phyloP scores from a whole-genome alignment of 2,113 vertebrate species.

The Pogonocichla stellata region DNA sequence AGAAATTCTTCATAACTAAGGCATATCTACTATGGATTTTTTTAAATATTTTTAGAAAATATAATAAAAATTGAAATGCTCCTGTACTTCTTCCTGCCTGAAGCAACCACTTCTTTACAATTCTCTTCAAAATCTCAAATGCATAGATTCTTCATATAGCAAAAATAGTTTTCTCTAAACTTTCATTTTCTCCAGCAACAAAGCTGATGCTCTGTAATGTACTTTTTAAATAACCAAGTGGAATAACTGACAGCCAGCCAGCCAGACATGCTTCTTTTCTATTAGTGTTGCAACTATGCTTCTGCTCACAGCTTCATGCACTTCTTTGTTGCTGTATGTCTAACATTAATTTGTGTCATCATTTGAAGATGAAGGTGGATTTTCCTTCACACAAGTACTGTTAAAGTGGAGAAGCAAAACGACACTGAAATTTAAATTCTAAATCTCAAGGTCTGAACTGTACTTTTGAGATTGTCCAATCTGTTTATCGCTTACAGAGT shows the following conservation, averaged over 20 bases:
- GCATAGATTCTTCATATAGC: not conserved
- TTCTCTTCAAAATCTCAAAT: not conserved
- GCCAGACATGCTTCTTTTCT: not conserved
- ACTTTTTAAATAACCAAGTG: not conserved
- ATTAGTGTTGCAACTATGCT: not conserved
- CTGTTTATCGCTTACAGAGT: not conserved
- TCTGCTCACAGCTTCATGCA: not conserved
- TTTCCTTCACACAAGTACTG: constrained; percentile 5
- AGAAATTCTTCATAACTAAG: not conserved
- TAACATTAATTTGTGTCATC: not conserved
- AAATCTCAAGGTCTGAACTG: not conserved
- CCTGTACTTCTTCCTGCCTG: not conserved
- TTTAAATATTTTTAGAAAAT: not conserved
- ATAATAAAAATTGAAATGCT: not conserved
- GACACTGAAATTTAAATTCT: not conserved
- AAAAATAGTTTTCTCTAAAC: not conserved
- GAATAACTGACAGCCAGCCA: not conserved
- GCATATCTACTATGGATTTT: not conserved
- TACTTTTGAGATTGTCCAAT: not conserved
- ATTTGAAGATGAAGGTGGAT: constrained; percentile 35
- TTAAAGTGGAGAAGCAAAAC: not conserved
- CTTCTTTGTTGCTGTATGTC: not conserved
- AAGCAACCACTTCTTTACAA: not conserved
- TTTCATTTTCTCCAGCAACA: not conserved
- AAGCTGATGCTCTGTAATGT: not conserved